A percentile compares a stretch with the other conserved stretches of the same genome.
Conservation (phyloP, 2,888 invertebrate species). For the Aphidius colemani region DNA sequence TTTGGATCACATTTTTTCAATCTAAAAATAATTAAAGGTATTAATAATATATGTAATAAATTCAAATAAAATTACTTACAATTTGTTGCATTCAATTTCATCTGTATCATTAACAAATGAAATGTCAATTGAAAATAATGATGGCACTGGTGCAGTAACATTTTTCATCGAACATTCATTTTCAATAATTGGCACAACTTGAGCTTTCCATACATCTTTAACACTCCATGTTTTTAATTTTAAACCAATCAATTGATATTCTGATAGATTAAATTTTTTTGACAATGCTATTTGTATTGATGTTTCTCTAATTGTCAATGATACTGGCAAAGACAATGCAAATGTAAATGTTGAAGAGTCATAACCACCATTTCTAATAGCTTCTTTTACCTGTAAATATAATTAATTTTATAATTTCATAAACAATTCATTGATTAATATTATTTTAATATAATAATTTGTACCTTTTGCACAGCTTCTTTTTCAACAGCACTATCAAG, state of each 20-base stretch:
- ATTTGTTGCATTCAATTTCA: slow-evolving; percentile 65
- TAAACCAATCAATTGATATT: slow-evolving; percentile 30
- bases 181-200: slow-evolving; percentile 68
- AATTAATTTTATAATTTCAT: background rate
- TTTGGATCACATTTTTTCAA: slow-evolving; percentile 60
- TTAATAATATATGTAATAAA: slow-evolving; percentile 1
- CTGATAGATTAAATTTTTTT: slow-evolving; percentile 62
- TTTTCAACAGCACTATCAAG: slow-evolving; percentile 67
- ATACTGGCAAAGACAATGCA: slow-evolving; percentile 74
- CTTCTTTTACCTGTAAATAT: slow-evolving; percentile 37
- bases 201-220: slow-evolving; percentile 83
- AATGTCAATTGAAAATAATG: slow-evolving; percentile 67
- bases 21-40: slow-evolving; percentile 45
- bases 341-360: slow-evolving; percentile 71
- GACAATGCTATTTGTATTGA: slow-evolving; percentile 67
- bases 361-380: slow-evolving; percentile 60
- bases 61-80: slow-evolving; percentile 54
- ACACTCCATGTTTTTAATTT: slow-evolving; percentile 42
- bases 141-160: slow-evolving; percentile 64
- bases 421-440: background rate
- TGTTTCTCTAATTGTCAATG: slow-evolving; percentile 70
- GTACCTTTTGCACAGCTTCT: slow-evolving; percentile 63
- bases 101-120: slow-evolving; percentile 62
- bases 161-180: slow-evolving; percentile 63
- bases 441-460: slow-evolving; percentile 35